phyloP scores from a whole-genome alignment of 2,888 invertebrate genomes.

The Gibbula magus region DNA sequence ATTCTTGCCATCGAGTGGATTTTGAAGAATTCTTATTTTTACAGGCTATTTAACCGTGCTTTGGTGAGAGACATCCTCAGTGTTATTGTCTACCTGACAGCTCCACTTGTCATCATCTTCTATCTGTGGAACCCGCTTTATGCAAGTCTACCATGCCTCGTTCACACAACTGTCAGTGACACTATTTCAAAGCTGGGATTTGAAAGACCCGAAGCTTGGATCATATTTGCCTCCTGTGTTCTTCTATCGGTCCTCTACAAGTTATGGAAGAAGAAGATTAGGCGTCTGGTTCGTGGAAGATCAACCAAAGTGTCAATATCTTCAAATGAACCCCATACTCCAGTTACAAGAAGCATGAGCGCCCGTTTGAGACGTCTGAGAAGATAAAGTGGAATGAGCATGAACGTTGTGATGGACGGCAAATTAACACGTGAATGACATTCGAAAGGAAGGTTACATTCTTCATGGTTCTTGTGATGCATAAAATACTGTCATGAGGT shows the following conservation, averaged over 20 bases:
- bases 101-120: slow-evolving; percentile 17
- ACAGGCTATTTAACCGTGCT: not conserved
- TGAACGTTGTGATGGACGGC: too few species aligned
- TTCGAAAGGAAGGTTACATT: too few species aligned
- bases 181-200: not conserved
- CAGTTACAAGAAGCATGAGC: slow-evolving; percentile 23
- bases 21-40: not conserved
- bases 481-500: too few species aligned
- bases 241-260: slow-evolving; percentile 4
- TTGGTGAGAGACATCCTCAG: slow-evolving; percentile 1
- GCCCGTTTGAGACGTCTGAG: not conserved
- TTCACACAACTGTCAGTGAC: not conserved
- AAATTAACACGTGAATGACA: too few species aligned
- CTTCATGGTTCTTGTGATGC: too few species aligned
- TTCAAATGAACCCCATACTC: not conserved
- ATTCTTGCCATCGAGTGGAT: slow-evolving; percentile 8
- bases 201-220: not conserved
- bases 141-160: slow-evolving; percentile 12
- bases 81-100: not conserved
- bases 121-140: slow-evolving; percentile 23
- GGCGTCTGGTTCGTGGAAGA: not conserved
- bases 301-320: not conserved
- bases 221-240: not conserved
- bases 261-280: not conserved
- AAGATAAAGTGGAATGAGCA: not conserved